A percentile compares a stretch with the other conserved stretches of the same genome.
Conservation (phyloP, 2,888 invertebrate species). For the Leptopterna dolabrata region DNA sequence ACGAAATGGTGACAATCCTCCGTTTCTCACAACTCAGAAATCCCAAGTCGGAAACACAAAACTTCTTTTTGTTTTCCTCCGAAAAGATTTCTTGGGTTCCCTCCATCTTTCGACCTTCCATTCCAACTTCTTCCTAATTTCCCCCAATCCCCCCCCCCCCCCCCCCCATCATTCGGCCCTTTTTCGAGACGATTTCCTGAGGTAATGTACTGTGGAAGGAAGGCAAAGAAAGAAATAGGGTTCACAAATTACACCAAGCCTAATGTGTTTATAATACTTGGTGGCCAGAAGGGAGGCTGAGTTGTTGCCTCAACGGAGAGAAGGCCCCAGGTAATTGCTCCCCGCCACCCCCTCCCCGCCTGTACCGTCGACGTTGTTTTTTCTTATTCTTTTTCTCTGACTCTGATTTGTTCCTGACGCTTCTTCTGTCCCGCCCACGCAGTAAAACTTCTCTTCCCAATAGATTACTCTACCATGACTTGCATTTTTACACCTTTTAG, state of each 20-base stretch:
- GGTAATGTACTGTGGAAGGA: constrained; percentile 57
- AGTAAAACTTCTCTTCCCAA: constrained; percentile 34
- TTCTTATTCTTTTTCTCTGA: constrained; percentile 39
- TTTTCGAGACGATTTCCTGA: constrained; percentile 47
- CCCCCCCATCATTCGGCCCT: background rate
- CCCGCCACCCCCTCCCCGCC: constrained; percentile 11
- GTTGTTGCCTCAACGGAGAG: constrained; percentile 25
- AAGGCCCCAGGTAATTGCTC: constrained; percentile 24
- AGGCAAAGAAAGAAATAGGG: constrained; percentile 52
- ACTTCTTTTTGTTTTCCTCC: background rate
- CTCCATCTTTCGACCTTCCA: background rate
- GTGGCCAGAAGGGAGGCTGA: constrained; percentile 9
- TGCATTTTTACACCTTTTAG: constrained; percentile 24
- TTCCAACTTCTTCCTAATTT: constrained; percentile 13
- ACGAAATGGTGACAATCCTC: background rate
- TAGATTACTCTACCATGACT: constrained; percentile 40
- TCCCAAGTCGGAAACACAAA: background rate
- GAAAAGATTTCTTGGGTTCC: background rate
- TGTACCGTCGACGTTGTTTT: constrained; percentile 15
- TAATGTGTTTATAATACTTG: constrained; percentile 59
- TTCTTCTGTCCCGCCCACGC: constrained; percentile 50
- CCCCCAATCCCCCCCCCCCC: background rate
- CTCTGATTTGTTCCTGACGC: constrained; percentile 52
- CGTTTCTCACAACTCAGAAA: background rate
- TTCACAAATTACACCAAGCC: constrained; percentile 57